Evolutionary conservation across 2,888 invertebrate species (phyloP).

Genomic region (Amblyteles armatorius): DNA sequence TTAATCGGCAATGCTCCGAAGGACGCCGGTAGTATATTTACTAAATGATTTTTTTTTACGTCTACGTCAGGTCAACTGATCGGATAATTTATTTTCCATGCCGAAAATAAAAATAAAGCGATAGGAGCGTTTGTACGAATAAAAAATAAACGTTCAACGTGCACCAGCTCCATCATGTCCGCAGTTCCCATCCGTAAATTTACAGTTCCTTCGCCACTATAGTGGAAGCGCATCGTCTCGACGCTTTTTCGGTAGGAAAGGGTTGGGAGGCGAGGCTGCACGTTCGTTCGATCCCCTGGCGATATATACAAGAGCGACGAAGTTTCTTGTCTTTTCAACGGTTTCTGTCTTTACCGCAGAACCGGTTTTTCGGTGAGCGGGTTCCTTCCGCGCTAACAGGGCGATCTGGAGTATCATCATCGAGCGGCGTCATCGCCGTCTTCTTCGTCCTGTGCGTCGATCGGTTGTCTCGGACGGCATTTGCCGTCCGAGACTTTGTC

Average conservation of each 20-base stretch:
- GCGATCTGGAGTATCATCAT: slow-evolving; percentile 48
- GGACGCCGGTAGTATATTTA: background rate
- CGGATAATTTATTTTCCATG: background rate
- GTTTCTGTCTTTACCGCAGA: slow-evolving; percentile 71
- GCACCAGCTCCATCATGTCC: background rate
- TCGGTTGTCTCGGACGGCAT: slow-evolving; percentile 38
- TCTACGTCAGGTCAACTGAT: background rate
- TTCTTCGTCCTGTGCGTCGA: slow-evolving; percentile 52
- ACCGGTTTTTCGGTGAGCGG: slow-evolving; percentile 70
- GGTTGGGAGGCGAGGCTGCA: slow-evolving; percentile 1
- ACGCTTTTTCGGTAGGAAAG: slow-evolving; percentile 54
- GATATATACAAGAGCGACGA: slow-evolving; percentile 55
- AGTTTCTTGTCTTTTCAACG: slow-evolving; percentile 72
- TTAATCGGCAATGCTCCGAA: background rate
- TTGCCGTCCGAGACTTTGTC: slow-evolving; percentile 31
- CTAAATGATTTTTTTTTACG: background rate
- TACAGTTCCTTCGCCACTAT: slow-evolving; percentile 36
- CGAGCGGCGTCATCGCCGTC: slow-evolving; percentile 27
- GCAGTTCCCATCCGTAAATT: slow-evolving; percentile 41
- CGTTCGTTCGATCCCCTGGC: slow-evolving; percentile 54
- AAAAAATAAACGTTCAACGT: background rate
- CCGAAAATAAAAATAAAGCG: background rate
- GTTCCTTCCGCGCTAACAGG: slow-evolving; percentile 63
- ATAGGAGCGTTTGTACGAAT: background rate
- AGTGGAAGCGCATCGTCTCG: slow-evolving; percentile 49